phyloP scores from a whole-genome alignment of 2,888 invertebrate genomes.

The Drosophila merina region DNA sequence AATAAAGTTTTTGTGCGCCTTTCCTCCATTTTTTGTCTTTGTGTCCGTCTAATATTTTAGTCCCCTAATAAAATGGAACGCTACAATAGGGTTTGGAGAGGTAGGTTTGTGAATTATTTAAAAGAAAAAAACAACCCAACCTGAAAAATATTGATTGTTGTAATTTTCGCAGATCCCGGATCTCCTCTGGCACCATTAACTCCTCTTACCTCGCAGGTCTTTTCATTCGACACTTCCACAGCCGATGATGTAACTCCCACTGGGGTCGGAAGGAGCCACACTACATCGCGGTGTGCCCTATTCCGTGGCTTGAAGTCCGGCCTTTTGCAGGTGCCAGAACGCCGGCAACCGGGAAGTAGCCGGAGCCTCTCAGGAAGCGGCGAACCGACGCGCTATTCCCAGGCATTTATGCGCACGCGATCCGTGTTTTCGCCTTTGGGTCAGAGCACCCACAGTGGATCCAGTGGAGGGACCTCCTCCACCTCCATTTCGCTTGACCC shows the following conservation, averaged over 20 bases:
- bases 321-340: conserved; percentile 13
- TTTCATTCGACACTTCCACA: conserved; percentile 55
- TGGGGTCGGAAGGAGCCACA: not conserved
- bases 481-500: conserved; percentile 2
- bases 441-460: conserved; percentile 29
- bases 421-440: conserved; percentile 56
- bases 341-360: not conserved
- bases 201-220: conserved; percentile 58
- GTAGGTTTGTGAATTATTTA: conserved; percentile 30
- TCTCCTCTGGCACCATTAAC: conserved; percentile 73
- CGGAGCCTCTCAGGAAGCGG: not conserved
- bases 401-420: conserved; percentile 52
- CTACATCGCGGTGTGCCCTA: not conserved
- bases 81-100: conserved; percentile 67
- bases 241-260: conserved; percentile 17
- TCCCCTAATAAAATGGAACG: conserved; percentile 49
- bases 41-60: conserved; percentile 6
- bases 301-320: conserved; percentile 6
- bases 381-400: conserved; percentile 40
- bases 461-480: not conserved
- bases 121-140: not conserved
- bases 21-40: conserved; percentile 10
- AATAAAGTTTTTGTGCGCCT: conserved; percentile 1
- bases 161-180: conserved; percentile 54
- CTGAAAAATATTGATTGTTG: not conserved